These are phyloP conservation scores for Ornithoptera alexandrae DNA, from an alignment of 2,888 invertebrate species.

Conservation along the genomic window DNA sequence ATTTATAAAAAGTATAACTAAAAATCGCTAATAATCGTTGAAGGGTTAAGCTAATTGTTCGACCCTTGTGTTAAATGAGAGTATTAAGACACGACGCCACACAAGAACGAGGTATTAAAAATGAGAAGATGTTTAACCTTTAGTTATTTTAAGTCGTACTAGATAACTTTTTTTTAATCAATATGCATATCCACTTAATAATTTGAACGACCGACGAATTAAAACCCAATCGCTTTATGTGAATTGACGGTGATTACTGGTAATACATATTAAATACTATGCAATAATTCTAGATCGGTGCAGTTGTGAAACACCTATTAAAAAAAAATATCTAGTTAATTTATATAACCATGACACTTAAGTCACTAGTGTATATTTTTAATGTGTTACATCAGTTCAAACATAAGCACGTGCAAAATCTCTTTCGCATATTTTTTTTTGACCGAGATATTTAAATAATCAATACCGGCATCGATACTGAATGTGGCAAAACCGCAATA, in stretches of 20 bases:
- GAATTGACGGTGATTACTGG: conserved; percentile 5
- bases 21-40: background rate
- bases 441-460: background rate
- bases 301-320: background rate
- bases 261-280: background rate
- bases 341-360: conserved; percentile 1
- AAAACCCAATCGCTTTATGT: background rate
- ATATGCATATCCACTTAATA: background rate
- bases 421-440: background rate
- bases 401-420: too few species aligned
- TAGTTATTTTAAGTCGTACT: background rate
- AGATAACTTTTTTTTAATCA: background rate
- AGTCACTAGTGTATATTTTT: background rate
- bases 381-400: too few species aligned
- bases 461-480: background rate
- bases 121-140: background rate
- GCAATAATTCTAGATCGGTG: background rate
- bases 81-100: too few species aligned
- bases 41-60: background rate
- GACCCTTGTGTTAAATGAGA: background rate
- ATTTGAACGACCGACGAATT: background rate
- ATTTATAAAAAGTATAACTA: background rate
- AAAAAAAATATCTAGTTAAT: background rate
- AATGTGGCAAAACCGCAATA: background rate
- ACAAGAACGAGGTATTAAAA: background rate